A percentile compares a stretch with the other conserved stretches of the same genome.
Evolutionary conservation across 2,797 vertebrate species (phyloP).

Genomic region (Scarus forsteni): DNA sequence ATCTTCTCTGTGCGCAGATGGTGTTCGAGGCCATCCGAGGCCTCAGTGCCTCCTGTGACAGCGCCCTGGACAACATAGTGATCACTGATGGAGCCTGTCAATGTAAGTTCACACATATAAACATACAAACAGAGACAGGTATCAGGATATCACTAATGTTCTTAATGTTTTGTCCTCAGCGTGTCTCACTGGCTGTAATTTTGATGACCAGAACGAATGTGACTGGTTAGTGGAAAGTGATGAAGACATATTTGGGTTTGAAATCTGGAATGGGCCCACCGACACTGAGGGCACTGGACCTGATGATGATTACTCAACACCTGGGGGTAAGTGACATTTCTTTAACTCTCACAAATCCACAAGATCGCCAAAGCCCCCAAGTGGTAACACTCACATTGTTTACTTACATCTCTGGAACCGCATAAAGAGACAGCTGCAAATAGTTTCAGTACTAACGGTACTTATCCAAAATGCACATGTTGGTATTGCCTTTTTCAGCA

Average conservation of each 20-base stretch:
- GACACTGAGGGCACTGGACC: constrained; percentile 78
- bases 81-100: constrained; percentile 83
- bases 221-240: constrained; percentile 73
- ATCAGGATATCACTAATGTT: not conserved
- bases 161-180: constrained; percentile 60
- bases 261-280: constrained; percentile 68
- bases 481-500: too few relatives aligned
- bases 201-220: constrained; percentile 80
- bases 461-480: too few relatives aligned
- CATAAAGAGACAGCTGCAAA: too few relatives aligned
- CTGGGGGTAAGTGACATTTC: constrained; percentile 80
- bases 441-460: too few relatives aligned
- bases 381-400: too few relatives aligned
- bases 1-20: constrained; percentile 67
- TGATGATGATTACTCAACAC: constrained; percentile 86
- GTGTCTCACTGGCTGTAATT: constrained; percentile 82
- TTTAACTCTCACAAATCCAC: not conserved
- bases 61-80: constrained; percentile 85
- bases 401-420: too few relatives aligned
- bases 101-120: constrained; percentile 70
- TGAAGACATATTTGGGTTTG: constrained; percentile 64
- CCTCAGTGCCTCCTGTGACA: constrained; percentile 69
- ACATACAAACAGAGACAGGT: not conserved
- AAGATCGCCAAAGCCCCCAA: too few relatives aligned
- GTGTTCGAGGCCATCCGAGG: constrained; percentile 84